Evolutionary conservation across 2,888 invertebrate genomes (phyloP).

Genomic region (Fragum sueziense): DNA sequence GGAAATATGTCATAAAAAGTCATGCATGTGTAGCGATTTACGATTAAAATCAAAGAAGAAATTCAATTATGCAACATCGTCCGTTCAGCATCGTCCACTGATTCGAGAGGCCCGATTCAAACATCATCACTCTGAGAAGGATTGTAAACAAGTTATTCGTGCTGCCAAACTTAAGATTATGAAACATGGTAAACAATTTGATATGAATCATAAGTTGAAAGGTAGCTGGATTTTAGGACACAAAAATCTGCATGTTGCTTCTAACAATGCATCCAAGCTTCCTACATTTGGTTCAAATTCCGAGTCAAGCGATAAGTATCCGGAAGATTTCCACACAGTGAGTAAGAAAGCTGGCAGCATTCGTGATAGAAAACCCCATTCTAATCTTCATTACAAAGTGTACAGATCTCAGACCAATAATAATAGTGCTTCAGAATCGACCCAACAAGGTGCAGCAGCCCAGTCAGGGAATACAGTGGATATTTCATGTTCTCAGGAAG

Average conservation of each 20-base stretch:
- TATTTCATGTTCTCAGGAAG: slow-evolving; percentile 89
- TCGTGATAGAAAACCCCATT: not conserved
- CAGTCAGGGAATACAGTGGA: slow-evolving; percentile 31
- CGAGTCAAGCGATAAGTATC: not conserved
- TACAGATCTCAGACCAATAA: not conserved
- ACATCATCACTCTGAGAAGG: slow-evolving; percentile 74
- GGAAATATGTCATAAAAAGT: slow-evolving; percentile 65
- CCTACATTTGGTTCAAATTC: slow-evolving; percentile 54
- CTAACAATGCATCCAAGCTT: slow-evolving; percentile 2
- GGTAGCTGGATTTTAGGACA: slow-evolving; percentile 5
- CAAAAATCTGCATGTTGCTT: slow-evolving; percentile 31
- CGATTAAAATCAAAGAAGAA: slow-evolving; percentile 56
- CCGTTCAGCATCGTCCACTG: slow-evolving; percentile 61
- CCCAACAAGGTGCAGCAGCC: not conserved
- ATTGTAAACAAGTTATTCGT: slow-evolving; percentile 71
- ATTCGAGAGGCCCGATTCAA: slow-evolving; percentile 73
- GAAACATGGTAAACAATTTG: slow-evolving; percentile 59
- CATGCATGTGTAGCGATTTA: slow-evolving; percentile 64
- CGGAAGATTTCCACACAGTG: slow-evolving; percentile 14
- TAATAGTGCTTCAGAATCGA: not conserved
- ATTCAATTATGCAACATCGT: slow-evolving; percentile 66
- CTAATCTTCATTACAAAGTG: not conserved
- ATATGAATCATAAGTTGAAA: slow-evolving; percentile 30
- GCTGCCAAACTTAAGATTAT: slow-evolving; percentile 71
- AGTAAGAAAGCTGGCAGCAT: not conserved